A percentile compares a stretch with the other conserved stretches of the same genome.
Conservation (phyloP, 2,113 vertebrate species). For the Polyodon spathula region DNA sequence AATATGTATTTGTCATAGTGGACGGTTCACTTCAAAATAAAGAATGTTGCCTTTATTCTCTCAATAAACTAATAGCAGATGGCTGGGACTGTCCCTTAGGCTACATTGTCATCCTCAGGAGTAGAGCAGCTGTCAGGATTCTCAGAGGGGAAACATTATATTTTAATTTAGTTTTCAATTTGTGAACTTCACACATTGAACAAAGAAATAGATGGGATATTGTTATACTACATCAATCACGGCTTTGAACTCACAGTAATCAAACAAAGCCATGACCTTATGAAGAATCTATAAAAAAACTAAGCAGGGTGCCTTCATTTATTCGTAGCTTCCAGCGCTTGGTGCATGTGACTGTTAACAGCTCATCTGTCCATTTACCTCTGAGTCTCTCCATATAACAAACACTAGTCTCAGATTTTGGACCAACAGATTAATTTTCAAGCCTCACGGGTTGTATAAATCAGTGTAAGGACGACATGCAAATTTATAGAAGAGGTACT, state of each 20-base stretch:
- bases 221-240: constrained; percentile 34
- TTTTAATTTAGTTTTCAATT: constrained; percentile 41
- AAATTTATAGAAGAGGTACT: too few relatives aligned
- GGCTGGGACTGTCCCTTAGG: constrained; percentile 6
- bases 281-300: too few relatives aligned
- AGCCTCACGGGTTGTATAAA: too few relatives aligned
- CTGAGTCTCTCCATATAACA: not conserved
- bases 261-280: constrained; percentile 16
- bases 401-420: too few relatives aligned
- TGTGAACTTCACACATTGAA: constrained; percentile 36
- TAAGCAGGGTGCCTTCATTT: constrained; percentile 31
- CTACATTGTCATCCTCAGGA: constrained; percentile 4
- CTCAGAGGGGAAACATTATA: constrained; percentile 12
- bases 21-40: not conserved
- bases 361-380: not conserved
- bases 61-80: constrained; percentile 7
- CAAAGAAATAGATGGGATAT: constrained; percentile 27
- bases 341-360: constrained; percentile 11
- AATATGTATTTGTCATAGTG: not conserved
- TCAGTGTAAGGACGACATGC: too few relatives aligned
- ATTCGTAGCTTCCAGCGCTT: constrained; percentile 11
- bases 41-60: constrained; percentile 2
- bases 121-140: constrained; percentile 12
- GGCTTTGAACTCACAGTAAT: constrained; percentile 27
- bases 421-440: too few relatives aligned